A percentile compares a stretch with the other conserved stretches of the same genome.
Conservation (phyloP, 2,888 invertebrate genomes). For the Saturnia pavonia region DNA sequence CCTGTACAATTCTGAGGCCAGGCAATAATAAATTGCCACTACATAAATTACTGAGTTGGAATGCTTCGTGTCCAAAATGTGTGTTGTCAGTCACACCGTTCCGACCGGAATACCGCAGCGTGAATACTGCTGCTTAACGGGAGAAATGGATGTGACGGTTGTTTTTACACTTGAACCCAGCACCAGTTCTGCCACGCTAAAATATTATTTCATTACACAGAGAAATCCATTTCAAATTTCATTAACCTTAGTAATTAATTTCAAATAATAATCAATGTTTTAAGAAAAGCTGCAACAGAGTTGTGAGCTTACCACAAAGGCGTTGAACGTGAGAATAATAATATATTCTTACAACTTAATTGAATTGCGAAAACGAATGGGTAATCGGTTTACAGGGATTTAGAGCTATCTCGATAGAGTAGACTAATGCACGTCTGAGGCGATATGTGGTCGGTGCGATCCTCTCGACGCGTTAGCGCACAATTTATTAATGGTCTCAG, state of each 20-base stretch:
- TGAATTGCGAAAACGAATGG: slow-evolving; percentile 14
- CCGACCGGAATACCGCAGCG: too few species aligned
- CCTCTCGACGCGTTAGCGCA: slow-evolving; percentile 6
- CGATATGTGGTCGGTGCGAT: slow-evolving; percentile 4
- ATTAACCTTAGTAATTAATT: not conserved
- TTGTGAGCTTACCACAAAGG: not conserved
- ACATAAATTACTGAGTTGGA: too few species aligned
- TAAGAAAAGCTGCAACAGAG: not conserved
- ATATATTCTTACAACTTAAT: not conserved
- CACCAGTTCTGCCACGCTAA: too few species aligned
- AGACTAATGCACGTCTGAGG: slow-evolving; percentile 10
- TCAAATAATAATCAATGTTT: not conserved
- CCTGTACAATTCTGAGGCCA: too few species aligned
- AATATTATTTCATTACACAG: too few species aligned
- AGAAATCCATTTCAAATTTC: too few species aligned
- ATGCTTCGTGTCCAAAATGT: too few species aligned
- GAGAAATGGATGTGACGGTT: too few species aligned
- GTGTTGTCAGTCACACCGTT: too few species aligned
- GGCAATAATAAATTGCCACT: too few species aligned
- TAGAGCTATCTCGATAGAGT: not conserved
- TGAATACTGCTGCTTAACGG: too few species aligned
- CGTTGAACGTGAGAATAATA: not conserved
- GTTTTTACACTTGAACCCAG: too few species aligned
- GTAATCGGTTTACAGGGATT: slow-evolving; percentile 11
- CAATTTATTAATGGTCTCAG: slow-evolving; percentile 10